Evolutionary conservation across 2,797 vertebrate genomes (phyloP).

Genomic region (Prunella strophiata): DNA sequence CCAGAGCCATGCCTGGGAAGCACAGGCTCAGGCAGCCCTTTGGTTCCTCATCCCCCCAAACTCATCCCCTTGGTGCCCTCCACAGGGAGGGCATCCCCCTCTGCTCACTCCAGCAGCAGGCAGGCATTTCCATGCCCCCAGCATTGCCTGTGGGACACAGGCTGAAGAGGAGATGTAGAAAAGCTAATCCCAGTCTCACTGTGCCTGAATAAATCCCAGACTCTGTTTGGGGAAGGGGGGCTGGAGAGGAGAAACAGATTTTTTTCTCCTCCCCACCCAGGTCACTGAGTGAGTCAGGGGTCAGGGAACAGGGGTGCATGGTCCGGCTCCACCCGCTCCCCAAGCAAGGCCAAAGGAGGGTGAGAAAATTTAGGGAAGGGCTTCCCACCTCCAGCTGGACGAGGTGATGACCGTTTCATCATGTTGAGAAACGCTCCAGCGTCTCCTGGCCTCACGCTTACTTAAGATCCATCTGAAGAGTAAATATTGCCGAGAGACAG

Average conservation of each 20-base stretch:
- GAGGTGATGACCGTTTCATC: neutral
- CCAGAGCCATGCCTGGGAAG: neutral
- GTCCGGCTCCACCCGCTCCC: constrained; percentile 40
- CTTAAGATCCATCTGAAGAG: constrained; percentile 20
- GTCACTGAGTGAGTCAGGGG: constrained; percentile 34
- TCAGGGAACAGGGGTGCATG: neutral
- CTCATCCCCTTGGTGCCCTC: neutral
- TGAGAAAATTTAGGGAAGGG: constrained; percentile 54
- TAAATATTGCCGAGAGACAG: constrained; percentile 9
- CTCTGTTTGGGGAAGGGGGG: neutral
- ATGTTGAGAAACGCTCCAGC: neutral
- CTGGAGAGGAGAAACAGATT: neutral
- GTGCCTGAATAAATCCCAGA: neutral
- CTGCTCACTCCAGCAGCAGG: neutral
- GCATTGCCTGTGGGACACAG: neutral
- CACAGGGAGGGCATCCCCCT: neutral
- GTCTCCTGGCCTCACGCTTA: neutral
- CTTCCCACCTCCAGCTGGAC: constrained; percentile 49
- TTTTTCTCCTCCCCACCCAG: constrained; percentile 39
- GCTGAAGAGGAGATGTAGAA: neutral
- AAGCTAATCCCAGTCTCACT: neutral
- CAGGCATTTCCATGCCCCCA: neutral
- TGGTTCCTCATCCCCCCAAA: accelerated
- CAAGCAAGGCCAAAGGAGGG: constrained; percentile 6
- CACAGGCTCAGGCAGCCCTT: neutral